phyloP scores from a whole-genome alignment of 2,888 invertebrate genomes.

The Drosophila setosimentum region DNA sequence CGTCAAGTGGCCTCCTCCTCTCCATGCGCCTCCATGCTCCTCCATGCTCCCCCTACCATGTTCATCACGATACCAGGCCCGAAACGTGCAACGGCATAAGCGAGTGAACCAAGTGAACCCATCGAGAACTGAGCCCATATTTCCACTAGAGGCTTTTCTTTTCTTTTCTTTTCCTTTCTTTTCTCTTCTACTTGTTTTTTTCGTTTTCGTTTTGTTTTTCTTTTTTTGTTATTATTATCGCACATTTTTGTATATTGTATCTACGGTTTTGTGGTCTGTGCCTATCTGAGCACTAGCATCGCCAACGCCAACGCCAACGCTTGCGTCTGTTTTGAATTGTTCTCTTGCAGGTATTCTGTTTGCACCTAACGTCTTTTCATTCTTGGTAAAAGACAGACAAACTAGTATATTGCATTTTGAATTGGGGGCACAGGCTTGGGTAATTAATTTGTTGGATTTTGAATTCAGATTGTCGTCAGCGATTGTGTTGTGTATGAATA shows the following conservation, averaged over 20 bases:
- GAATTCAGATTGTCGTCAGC: conserved; percentile 41
- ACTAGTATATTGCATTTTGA: conserved; percentile 9
- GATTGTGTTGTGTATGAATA: conserved; percentile 56
- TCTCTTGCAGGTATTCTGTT: conserved; percentile 25
- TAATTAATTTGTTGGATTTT: conserved; percentile 77
- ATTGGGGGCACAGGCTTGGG: conserved; percentile 35
- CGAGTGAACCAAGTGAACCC: conserved; percentile 20
- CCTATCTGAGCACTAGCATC: conserved; percentile 61
- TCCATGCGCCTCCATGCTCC: conserved; percentile 4
- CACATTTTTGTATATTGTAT: conserved; percentile 40
- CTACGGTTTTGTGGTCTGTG: conserved; percentile 34
- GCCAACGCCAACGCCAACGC: conserved; percentile 33
- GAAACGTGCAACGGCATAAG: conserved; percentile 73
- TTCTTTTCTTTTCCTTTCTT: background rate
- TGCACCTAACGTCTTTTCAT: conserved; percentile 13
- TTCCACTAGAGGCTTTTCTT: conserved; percentile 27
- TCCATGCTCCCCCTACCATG: background rate
- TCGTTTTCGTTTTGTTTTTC: conserved; percentile 4
- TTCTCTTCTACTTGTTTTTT: background rate
- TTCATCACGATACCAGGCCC: conserved; percentile 67
- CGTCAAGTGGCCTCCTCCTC: conserved; percentile 63
- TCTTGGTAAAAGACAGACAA: conserved; percentile 5
- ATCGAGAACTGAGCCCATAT: conserved; percentile 26
- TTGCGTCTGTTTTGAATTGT: conserved; percentile 27
- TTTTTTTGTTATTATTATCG: conserved; percentile 43